Base-by-base conservation (phyloP, 2,113 vertebrate genomes). In the Burhinus oedicnemus region DNA sequence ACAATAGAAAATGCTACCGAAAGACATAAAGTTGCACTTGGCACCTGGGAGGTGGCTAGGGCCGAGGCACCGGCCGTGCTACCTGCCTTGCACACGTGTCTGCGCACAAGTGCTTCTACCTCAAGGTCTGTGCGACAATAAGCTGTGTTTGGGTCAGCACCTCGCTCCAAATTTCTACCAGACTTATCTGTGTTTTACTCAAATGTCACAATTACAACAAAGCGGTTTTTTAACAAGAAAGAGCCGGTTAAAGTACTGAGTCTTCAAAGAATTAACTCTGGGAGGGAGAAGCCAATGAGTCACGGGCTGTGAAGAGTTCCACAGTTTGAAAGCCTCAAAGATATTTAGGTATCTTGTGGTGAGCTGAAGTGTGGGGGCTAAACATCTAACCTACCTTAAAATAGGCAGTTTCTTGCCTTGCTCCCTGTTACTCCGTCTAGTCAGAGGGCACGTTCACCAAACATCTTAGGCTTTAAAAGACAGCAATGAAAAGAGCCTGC, bases 101-200 rank as follows among this genome's bases (percentile, higher is more conserved):
- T 60, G 11, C 1, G 1, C 27, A 42, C 0, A 0, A 6, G 3
- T 15, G 22, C 49, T 75, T 80, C 70, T 52, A 17, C 34, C 30
- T 27, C 3, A 12, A 74, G 34, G 30, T 74, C 80, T 66, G 58
- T 11, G 23, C 1, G 4, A 62, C 54, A 74, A 34, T 62, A 21
- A 52, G 17, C 51, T 38, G 32, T 61, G 18, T 36, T 65, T 64
- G 25, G 19, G 72, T 62, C 71, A 90, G 25, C 25, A 30, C 8
- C 4, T 75, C 54, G 42, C 71, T 70, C 52, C 38, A 64, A 23
- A 76, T 30, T 93, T 60, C 82, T n/a, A 2, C 2, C 2, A 19
- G 45, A 29, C 34, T 79, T 64, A 23, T 20, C 52, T 34, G 5
- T 38, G 5, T 20, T 5, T 75, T 71, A 51, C 34, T 75, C 19